Percentiles rank a stretch among this genome's conserved stretches.
phyloP scores from a whole-genome alignment of 2,113 vertebrate species.

The Microtus richardsoni region DNA sequence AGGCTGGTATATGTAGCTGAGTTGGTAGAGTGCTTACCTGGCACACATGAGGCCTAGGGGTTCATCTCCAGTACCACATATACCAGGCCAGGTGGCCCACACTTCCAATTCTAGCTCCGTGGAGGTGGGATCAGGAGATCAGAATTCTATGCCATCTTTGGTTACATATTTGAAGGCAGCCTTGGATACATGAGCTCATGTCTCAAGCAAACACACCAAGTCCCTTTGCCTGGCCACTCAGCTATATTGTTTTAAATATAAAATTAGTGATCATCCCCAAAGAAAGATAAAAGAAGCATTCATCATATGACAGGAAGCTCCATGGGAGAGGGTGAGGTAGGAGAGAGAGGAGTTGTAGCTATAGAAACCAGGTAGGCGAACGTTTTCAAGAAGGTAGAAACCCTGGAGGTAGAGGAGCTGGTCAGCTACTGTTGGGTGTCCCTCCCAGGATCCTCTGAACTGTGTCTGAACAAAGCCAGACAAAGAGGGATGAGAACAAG shows the following conservation, averaged over 20 bases:
- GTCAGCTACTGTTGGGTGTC: not conserved
- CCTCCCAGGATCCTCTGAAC: not conserved
- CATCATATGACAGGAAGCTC: not conserved
- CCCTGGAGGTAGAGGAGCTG: not conserved
- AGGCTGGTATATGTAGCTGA: not conserved
- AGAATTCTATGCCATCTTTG: not conserved
- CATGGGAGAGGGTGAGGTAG: not conserved
- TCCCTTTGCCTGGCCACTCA: not conserved
- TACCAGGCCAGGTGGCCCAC: too few relatives aligned
- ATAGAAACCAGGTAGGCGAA: not conserved
- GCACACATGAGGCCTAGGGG: not conserved
- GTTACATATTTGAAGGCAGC: not conserved
- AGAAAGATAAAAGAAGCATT: not conserved
- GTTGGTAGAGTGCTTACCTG: not conserved
- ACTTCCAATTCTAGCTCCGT: not conserved
- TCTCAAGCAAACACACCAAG: not conserved
- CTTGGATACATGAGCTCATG: not conserved
- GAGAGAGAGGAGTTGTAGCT: not conserved
- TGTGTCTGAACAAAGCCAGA: slow-evolving; percentile 18
- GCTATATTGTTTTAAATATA: not conserved
- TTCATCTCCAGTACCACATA: not conserved
- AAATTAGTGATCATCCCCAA: not conserved
- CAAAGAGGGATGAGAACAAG: slow-evolving; percentile 39
- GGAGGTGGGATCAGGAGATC: not conserved
- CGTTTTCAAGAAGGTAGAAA: slow-evolving; percentile 23